phyloP scores from a whole-genome alignment of 2,888 invertebrate species.

The Xylota sylvarum region DNA sequence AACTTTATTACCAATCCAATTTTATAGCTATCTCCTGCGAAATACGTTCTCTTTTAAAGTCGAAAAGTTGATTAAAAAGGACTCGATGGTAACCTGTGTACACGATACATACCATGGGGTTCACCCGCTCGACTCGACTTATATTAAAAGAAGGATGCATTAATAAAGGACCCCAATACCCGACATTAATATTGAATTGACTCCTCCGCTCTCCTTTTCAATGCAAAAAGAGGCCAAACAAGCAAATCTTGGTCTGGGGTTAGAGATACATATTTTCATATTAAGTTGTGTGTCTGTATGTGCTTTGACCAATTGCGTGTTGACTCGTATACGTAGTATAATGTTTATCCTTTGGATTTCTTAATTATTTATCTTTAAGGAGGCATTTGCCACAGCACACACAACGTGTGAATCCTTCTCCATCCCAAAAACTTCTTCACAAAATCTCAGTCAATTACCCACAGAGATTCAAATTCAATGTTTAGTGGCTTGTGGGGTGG shows the following conservation, averaged over 20 bases:
- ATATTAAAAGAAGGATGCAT: conserved; percentile 46
- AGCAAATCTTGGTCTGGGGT: not conserved
- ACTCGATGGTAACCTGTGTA: not conserved
- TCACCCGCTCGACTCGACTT: conserved; percentile 5
- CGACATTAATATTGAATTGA: conserved; percentile 58
- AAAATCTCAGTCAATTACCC: conserved; percentile 75
- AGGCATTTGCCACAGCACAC: conserved; percentile 36
- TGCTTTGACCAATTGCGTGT: conserved; percentile 68
- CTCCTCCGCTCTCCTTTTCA: not conserved
- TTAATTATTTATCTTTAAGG: conserved; percentile 75
- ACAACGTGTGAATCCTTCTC: conserved; percentile 49
- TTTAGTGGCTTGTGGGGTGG: conserved; percentile 42
- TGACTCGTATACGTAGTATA: conserved; percentile 50
- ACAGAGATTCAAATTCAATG: conserved; percentile 74
- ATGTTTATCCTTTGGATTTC: conserved; percentile 61
- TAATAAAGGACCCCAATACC: conserved; percentile 52
- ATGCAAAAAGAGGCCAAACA: conserved; percentile 2
- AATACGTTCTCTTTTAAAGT: conserved; percentile 53
- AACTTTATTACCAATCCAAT: conserved; percentile 72
- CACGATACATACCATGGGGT: not conserved
- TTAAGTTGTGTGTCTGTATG: conserved; percentile 53
- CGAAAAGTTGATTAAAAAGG: conserved; percentile 71
- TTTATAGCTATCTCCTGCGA: conserved; percentile 52
- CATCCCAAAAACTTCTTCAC: conserved; percentile 1
- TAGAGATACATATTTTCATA: conserved; percentile 39